Percentiles rank a stretch among this genome's conserved stretches.
phyloP scores from a whole-genome alignment of 2,797 vertebrate genomes.

The Miichthys miiuy region DNA sequence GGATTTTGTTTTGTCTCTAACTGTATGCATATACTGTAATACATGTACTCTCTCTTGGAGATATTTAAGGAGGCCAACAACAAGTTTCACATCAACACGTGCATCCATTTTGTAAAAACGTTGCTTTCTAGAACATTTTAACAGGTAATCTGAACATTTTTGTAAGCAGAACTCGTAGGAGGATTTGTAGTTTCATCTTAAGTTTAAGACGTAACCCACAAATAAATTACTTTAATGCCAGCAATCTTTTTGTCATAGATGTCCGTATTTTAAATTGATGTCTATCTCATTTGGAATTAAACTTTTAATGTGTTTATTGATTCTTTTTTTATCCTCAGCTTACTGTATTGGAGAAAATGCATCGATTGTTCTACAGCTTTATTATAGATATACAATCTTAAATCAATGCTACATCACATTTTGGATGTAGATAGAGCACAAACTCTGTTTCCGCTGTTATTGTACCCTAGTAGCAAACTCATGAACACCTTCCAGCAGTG shows the following conservation, averaged over 20 bases:
- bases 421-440: conserved; percentile 47
- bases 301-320: conserved; percentile 13
- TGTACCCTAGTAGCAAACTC: conserved; percentile 13
- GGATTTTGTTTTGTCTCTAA: conserved; percentile 41
- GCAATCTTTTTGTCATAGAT: conserved; percentile 28
- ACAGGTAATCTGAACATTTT: conserved; percentile 31
- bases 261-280: conserved; percentile 55
- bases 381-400: conserved; percentile 34
- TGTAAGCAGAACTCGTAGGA: conserved; percentile 24
- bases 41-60: conserved; percentile 43
- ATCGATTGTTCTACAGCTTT: conserved; percentile 42
- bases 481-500: conserved; percentile 13
- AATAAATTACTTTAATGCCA: conserved; percentile 43
- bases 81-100: neutral
- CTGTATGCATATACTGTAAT: conserved; percentile 40
- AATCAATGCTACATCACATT: conserved; percentile 32
- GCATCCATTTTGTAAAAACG: conserved; percentile 44
- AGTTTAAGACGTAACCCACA: conserved; percentile 22
- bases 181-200: conserved; percentile 28
- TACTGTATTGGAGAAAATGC: conserved; percentile 32
- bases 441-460: conserved; percentile 18
- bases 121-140: conserved; percentile 55
- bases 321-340: conserved; percentile 10
- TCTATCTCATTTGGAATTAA: conserved; percentile 29
- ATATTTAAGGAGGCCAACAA: conserved; percentile 58